Evolutionary conservation across 2,888 invertebrate species (phyloP).

Genomic region (Miltochrista miniata): DNA sequence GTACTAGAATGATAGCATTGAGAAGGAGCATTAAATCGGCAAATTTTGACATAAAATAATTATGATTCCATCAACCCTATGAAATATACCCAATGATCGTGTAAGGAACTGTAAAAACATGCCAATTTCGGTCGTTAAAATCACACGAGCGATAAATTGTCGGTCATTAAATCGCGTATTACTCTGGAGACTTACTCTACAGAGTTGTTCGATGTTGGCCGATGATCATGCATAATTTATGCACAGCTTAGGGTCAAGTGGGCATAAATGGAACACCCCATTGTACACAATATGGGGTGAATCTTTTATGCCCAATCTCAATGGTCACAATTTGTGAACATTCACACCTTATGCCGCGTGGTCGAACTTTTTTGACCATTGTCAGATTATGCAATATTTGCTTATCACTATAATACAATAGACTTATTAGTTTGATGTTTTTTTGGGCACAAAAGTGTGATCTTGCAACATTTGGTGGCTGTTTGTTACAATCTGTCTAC

Average conservation of each 20-base stretch:
- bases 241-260: conserved; percentile 75
- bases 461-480: neutral
- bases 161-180: conserved; percentile 7
- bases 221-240: conserved; percentile 82
- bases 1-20: too few species aligned
- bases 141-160: conserved; percentile 8
- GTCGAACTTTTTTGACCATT: conserved; percentile 50
- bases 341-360: conserved; percentile 72
- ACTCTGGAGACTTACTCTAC: conserved; percentile 5
- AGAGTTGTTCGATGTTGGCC: conserved; percentile 28
- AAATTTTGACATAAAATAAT: too few species aligned
- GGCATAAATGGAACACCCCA: conserved; percentile 44
- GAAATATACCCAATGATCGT: neutral
- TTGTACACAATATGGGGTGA: conserved; percentile 28
- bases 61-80: neutral
- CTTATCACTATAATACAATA: conserved; percentile 57
- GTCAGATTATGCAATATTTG: conserved; percentile 40
- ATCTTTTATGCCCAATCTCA: conserved; percentile 53
- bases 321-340: conserved; percentile 67
- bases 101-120: neutral
- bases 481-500: neutral
- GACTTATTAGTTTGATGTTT: conserved; percentile 45
- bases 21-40: too few species aligned
- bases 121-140: neutral
- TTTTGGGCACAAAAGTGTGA: conserved; percentile 6